Evolutionary conservation across 1,140 invertebrate genomes (phyloP), one percentile per base, ranked within the genome.

Genomic region (Acyrthosiphon pisum): DNA sequence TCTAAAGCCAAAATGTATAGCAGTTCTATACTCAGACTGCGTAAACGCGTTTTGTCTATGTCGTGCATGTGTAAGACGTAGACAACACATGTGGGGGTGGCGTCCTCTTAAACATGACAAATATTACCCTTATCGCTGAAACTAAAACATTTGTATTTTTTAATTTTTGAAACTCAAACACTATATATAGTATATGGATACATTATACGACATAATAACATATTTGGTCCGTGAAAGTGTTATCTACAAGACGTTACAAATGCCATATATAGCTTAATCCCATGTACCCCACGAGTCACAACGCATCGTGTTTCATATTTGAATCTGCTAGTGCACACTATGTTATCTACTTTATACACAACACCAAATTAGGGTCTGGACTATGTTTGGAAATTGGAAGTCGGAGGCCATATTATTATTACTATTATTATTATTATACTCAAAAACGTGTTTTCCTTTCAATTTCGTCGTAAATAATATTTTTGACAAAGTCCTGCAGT

Each of bases 381-480:
- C n/a, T n/a, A 18, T n/a, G 60, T 76, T 76, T 76, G 60, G 60
- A 35, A 76, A 76, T n/a, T 6, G 4, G 11, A 35, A 76, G 30
- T 35, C 4, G 60, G 0, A n/a, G 30, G n/a, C 0, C 60, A n/a
- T 6, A 6, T 0, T n/a, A n/a, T 60, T 68, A n/a, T n/a, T n/a
- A n/a, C n/a, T n/a, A n/a, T 68, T 76, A 76, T n/a, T 68, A 68
- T 76, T 18, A n/a, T 76, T n/a, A n/a, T 76, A 76, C n/a, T 84
- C 37, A 41, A 44, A 84, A 84, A 84, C 83, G 23, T 84, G 83
- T 84, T 84, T 84, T 84, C 23, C 23, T 84, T 76, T 76, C 60
- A 76, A 76, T 76, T 76, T 76, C 6, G 30, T 76, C n/a, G 83
- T 84, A 84, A 84, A 84, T 84, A 84, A 84, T 84, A 84, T 44